These are phyloP conservation scores for Metopolophium dirhodum DNA, from an alignment of 1,140 invertebrate species.

Conservation along the genomic window DNA sequence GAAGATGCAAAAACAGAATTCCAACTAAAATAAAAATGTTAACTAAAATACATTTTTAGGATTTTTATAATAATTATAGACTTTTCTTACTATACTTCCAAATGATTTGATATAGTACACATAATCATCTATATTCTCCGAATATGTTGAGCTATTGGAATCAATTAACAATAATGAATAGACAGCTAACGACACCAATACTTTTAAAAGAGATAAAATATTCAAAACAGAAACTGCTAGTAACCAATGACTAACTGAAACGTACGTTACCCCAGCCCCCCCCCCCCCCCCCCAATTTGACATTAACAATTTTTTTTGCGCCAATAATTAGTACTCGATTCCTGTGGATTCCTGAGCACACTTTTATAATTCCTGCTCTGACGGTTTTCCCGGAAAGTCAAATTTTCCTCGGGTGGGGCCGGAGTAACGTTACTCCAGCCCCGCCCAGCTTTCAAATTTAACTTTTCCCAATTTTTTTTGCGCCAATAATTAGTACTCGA, in stretches of 20 bases:
- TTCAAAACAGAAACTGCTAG: constrained; percentile 88
- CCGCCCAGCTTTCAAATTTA: too few species aligned
- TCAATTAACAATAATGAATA: constrained; percentile 90
- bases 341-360: too few species aligned
- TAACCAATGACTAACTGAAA: constrained; percentile 85
- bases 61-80: neutral
- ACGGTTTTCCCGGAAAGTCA: too few species aligned
- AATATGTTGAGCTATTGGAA: constrained; percentile 82
- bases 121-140: constrained; percentile 93
- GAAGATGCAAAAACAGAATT: constrained; percentile 94
- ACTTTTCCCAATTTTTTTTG: too few species aligned
- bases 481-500: too few species aligned
- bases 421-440: too few species aligned
- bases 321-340: too few species aligned
- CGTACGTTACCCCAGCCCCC: too few species aligned
- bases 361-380: too few species aligned
- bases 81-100: constrained; percentile 73
- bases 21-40: constrained; percentile 64
- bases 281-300: too few species aligned
- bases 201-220: constrained; percentile 85
- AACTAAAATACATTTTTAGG: neutral
- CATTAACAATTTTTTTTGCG: too few species aligned
- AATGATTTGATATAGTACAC: constrained; percentile 91
- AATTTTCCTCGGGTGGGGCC: too few species aligned
- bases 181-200: constrained; percentile 76